Conservation (phyloP, 2,113 vertebrate species). For the Xenotilapia caudafasciata region DNA sequence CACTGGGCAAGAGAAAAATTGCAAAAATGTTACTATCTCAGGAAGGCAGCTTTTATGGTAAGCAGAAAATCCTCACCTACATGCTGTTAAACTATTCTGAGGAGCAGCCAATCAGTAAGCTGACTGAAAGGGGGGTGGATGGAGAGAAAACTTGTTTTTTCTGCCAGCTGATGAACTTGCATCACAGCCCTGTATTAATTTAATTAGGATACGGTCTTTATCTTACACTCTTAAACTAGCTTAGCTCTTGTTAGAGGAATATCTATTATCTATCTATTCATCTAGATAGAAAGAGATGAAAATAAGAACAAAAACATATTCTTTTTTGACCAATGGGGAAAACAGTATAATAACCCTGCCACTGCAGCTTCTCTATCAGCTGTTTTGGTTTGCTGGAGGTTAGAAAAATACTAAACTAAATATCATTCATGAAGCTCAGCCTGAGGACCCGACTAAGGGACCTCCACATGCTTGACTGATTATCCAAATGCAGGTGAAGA, state of each 20-base stretch:
- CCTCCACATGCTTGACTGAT: neutral
- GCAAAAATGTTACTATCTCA: neutral
- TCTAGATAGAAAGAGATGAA: accelerated
- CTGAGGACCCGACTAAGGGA: accelerated
- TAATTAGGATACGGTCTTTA: accelerated
- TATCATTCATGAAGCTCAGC: neutral
- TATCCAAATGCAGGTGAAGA: neutral
- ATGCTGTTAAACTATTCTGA: neutral
- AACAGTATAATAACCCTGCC: accelerated
- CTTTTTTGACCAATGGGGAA: neutral
- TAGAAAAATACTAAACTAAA: neutral
- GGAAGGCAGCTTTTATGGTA: neutral
- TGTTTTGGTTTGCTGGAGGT: neutral
- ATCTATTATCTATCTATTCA: neutral
- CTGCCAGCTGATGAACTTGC: neutral
- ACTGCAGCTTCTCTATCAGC: neutral
- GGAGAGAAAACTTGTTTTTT: neutral
- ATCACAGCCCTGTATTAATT: neutral
- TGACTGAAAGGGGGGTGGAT: neutral
- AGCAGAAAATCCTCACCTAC: neutral
- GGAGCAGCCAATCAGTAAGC: neutral
- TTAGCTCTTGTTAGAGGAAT: neutral
- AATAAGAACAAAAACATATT: neutral
- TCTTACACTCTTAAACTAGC: neutral
- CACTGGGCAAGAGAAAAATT: neutral